These are phyloP conservation scores for Malthinus flaveolus DNA, from an alignment of 2,888 invertebrate genomes.

Conservation along the genomic window DNA sequence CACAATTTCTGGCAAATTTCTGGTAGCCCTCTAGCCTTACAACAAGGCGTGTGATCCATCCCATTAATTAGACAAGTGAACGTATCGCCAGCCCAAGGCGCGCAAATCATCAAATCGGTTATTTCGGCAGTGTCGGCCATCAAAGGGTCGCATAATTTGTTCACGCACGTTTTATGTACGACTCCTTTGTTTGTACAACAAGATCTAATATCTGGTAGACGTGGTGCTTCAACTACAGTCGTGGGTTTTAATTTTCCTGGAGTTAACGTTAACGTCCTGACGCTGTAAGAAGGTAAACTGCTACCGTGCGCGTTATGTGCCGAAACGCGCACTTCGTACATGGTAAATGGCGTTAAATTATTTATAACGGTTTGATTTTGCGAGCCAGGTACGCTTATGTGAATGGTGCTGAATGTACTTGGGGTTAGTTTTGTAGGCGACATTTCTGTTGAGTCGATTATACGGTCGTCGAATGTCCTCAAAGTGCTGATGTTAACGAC, in stretches of 20 bases:
- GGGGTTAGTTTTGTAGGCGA: conserved; percentile 33
- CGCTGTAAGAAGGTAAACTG: conserved; percentile 74
- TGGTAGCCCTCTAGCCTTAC: conserved; percentile 74
- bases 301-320: conserved; percentile 75
- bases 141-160: conserved; percentile 79
- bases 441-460: conserved; percentile 57
- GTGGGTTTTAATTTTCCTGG: conserved; percentile 65
- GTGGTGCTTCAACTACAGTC: conserved; percentile 63
- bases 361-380: conserved; percentile 63
- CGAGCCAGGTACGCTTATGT: conserved; percentile 62
- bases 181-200: conserved; percentile 76
- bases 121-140: conserved; percentile 58
- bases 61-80: conserved; percentile 80
- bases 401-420: conserved; percentile 51
- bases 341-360: conserved; percentile 74
- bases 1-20: conserved; percentile 76
- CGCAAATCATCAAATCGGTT: conserved; percentile 86
- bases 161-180: conserved; percentile 73
- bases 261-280: conserved; percentile 73
- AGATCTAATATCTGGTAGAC: conserved; percentile 70
- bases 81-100: conserved; percentile 82
- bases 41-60: conserved; percentile 81
- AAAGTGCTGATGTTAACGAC: conserved; percentile 73
- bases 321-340: conserved; percentile 79
- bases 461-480: conserved; percentile 67